A percentile compares a stretch with the other conserved stretches of the same genome.
Conservation (phyloP, 1,140 invertebrate genomes). For the Dreissena polymorpha region DNA sequence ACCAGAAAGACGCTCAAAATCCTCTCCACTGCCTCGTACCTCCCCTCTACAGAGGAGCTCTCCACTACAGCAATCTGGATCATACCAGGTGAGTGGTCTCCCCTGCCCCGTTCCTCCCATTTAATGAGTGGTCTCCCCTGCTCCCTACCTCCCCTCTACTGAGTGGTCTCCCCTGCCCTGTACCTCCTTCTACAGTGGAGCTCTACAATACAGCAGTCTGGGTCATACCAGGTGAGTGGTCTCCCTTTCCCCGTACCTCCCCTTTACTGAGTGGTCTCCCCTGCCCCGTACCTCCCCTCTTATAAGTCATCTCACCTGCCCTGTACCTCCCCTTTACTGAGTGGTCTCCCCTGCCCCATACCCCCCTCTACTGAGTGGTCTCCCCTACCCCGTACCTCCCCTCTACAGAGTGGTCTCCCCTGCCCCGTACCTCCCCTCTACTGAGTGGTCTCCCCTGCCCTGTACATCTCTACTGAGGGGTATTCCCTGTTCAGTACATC, state of each 20-base stretch:
- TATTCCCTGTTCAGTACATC: conserved; percentile 40
- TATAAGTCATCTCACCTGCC: conserved; percentile 49
- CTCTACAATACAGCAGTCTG: conserved; percentile 41
- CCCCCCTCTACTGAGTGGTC: no score
- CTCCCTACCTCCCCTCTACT: no score
- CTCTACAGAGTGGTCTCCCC: no score
- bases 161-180: conserved; percentile 46
- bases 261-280: no score
- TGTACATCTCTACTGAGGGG: no score
- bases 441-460: conserved; percentile 49
- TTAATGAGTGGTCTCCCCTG: no score
- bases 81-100: conserved; percentile 42
- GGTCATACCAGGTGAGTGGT: conserved; percentile 39
- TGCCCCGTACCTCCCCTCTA: no score
- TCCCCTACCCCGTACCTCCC: neutral
- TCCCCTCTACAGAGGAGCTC: conserved; percentile 50
- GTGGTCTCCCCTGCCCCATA: conserved; percentile 35
- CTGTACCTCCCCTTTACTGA: conserved; percentile 37
- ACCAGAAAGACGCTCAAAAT: conserved; percentile 48
- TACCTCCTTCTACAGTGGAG: conserved; percentile 37
- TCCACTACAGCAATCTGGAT: conserved; percentile 29
- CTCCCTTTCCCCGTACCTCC: neutral
- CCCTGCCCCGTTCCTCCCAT: neutral
- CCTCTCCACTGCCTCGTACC: conserved; percentile 43
- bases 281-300: no score